Evolutionary conservation across 2,888 invertebrate genomes (phyloP).

Genomic region (Pollenia labialis): DNA sequence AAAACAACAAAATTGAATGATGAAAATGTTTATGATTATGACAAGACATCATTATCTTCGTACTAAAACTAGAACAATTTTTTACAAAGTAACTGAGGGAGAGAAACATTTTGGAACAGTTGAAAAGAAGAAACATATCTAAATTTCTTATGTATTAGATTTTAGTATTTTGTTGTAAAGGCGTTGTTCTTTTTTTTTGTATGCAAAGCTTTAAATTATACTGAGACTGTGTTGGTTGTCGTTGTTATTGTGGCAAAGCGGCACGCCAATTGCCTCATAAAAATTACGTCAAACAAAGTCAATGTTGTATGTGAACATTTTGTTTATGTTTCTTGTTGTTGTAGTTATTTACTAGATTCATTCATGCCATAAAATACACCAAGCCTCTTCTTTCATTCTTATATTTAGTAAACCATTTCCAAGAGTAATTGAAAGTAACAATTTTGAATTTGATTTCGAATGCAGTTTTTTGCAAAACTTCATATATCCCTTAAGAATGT

Average conservation of each 20-base stretch:
- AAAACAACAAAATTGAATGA: slow-evolving; percentile 41
- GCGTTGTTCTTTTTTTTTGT: slow-evolving; percentile 19
- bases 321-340: slow-evolving; percentile 19
- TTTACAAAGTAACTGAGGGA: background rate
- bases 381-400: background rate
- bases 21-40: slow-evolving; percentile 61
- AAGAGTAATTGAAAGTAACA: background rate
- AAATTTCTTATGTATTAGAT: background rate
- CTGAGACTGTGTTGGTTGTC: slow-evolving; percentile 17
- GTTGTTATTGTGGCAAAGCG: slow-evolving; percentile 49
- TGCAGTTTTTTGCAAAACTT: too few relatives aligned
- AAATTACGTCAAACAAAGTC: slow-evolving; percentile 64
- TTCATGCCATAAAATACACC: slow-evolving; percentile 58
- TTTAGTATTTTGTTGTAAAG: slow-evolving; percentile 5
- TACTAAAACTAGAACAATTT: background rate
- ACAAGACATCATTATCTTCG: slow-evolving; percentile 43
- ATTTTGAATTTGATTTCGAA: too few relatives aligned
- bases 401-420: slow-evolving; percentile 44
- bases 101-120: background rate
- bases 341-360: slow-evolving; percentile 50
- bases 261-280: slow-evolving; percentile 67
- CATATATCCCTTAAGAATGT: too few relatives aligned
- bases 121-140: slow-evolving; percentile 1
- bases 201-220: slow-evolving; percentile 5
- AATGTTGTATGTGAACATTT: slow-evolving; percentile 56